These are phyloP conservation scores for Leucopsar rothschildi DNA, from an alignment of 2,113 vertebrate species.

Conservation along the genomic window DNA sequence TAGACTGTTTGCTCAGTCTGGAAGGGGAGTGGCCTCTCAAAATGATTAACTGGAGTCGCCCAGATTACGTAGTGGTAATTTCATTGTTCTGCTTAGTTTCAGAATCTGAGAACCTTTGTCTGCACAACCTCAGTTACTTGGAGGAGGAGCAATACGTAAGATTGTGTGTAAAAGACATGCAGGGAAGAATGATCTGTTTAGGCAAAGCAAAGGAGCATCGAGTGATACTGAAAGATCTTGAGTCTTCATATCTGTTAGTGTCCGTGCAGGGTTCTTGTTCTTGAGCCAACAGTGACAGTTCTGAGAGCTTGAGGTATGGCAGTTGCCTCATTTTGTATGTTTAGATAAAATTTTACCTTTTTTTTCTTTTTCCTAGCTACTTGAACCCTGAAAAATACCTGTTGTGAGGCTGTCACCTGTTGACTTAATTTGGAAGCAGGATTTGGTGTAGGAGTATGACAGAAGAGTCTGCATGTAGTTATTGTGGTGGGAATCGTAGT, in stretches of 20 bases:
- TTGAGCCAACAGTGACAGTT: background rate
- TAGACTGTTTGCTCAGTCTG: background rate
- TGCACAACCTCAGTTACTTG: background rate
- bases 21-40: background rate
- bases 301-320: background rate
- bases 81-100: background rate
- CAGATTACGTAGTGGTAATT: background rate
- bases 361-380: background rate
- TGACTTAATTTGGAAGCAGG: background rate
- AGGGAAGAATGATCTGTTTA: background rate
- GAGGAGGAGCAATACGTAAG: background rate
- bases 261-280: background rate
- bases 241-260: background rate
- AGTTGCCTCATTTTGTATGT: background rate
- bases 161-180: background rate
- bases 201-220: background rate
- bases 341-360: background rate
- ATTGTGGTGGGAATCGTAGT: fast-evolving
- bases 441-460: background rate
- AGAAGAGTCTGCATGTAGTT: background rate
- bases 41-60: fast-evolving
- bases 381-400: background rate
- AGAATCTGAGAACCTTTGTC: background rate
- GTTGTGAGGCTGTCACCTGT: background rate
- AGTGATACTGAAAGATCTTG: background rate